These are phyloP conservation scores for Ciona savignyi DNA, from an alignment of 23 tunicate genomes.

Conservation along the genomic window DNA sequence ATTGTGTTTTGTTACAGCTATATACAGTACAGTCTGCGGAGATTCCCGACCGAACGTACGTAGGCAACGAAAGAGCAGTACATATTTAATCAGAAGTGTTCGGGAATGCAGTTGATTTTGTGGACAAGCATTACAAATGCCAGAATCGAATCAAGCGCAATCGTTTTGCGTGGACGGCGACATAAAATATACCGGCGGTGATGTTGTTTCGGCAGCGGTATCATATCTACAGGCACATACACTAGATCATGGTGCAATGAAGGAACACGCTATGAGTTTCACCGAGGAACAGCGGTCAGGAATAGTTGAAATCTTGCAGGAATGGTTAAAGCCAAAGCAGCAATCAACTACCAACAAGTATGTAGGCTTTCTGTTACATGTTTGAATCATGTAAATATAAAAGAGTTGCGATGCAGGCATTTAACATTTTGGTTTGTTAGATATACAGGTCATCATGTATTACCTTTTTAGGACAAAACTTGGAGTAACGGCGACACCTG, in stretches of 20 bases:
- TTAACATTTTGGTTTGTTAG: too few relatives aligned
- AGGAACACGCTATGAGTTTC: conserved; percentile 27
- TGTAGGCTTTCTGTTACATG: conserved; percentile 1
- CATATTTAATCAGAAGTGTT: too few relatives aligned
- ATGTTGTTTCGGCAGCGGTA: conserved; percentile 23
- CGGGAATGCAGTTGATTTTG: too few relatives aligned
- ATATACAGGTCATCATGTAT: too few relatives aligned
- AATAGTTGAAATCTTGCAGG: conserved; percentile 25
- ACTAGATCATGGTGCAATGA: conserved; percentile 24
- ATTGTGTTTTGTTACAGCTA: background rate
- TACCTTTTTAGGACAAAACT: conserved; percentile 12
- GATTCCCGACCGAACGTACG: too few relatives aligned
- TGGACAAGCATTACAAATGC: too few relatives aligned
- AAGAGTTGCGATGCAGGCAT: too few relatives aligned
- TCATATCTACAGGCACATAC: conserved; percentile 66
- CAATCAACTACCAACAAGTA: conserved; percentile 15
- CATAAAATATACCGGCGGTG: conserved; percentile 50
- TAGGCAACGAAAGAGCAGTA: too few relatives aligned
- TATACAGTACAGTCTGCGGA: too few relatives aligned
- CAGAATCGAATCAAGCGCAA: conserved; percentile 36
- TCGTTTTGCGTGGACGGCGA: conserved; percentile 88
- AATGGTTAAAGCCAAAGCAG: conserved; percentile 44
- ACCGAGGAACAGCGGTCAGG: conserved; percentile 25
- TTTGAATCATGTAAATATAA: too few relatives aligned
- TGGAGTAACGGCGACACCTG: conserved; percentile 35